Base-by-base conservation (phyloP, 2,888 invertebrate genomes). In the Pachydiplax longipennis region DNA sequence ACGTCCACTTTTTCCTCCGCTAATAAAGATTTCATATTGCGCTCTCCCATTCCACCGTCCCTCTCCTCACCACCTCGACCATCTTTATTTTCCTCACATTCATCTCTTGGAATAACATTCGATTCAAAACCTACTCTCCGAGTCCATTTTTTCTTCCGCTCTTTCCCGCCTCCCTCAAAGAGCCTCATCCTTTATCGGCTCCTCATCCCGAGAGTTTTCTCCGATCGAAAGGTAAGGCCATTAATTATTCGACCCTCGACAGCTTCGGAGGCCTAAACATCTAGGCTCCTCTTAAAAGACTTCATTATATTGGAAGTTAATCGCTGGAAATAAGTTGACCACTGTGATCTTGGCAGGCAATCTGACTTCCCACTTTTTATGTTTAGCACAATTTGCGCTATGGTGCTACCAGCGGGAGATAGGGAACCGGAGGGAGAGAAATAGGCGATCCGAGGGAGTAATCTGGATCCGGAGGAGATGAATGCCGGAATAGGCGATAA, bases 251-350 rank as follows among this genome's bases (percentile, higher is more conserved):
- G 58, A 37, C 58, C 58, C n/a, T 61, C 87, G 87, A 87, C 87
- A 87, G 87, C 87, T 87, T 31, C 61, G 37, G 87, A 87, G 53
- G 61, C n/a, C 61, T 37, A 87, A 87, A 61, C 87, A 61, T 87
- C 58, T 58, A 87, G 87, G 58, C 40, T 61, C 61, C 65, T 37
- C 61, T 87, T 61, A 87, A 87, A 61, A 87, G 61, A 61, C 61
- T 61, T 61, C 58, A 53, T 83, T 58, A 87, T 61, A 87, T 87
- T 87, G 87, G 87, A 48, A 87, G 58, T 87, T 87, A 87, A 87
- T 87, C 87, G 87, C n/a, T 61, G 31, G 87, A 65, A 22, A 61
- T 40, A 53, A 31, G 58, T 40, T 22, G 61, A 58, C 22, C 61
- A 58, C 61, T 35, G 73, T 10, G 73, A 73, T 73, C n/a, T 73